Evolutionary conservation across 2,113 vertebrate genomes (phyloP).

Genomic region (Ciconia stormi): DNA sequence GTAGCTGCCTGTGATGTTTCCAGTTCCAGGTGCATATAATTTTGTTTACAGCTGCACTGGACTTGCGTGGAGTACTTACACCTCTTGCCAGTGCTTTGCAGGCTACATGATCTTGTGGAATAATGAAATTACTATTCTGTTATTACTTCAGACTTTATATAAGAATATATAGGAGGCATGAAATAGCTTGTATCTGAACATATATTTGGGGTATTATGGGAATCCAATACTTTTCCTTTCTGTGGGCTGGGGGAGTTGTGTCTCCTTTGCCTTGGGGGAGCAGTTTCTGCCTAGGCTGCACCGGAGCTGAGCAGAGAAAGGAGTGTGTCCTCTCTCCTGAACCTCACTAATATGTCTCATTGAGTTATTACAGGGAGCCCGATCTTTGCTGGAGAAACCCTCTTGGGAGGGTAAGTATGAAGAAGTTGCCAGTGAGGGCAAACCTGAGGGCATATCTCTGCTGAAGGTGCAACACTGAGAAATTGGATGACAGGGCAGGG

Average conservation of each 20-base stretch:
- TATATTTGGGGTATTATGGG: not conserved
- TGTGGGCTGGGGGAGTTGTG: not conserved
- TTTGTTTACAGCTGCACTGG: not conserved
- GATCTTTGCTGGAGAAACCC: not conserved
- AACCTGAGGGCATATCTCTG: not conserved
- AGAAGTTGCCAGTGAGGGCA: not conserved
- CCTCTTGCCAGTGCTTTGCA: not conserved
- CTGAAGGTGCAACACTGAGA: not conserved
- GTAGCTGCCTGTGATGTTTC: not conserved
- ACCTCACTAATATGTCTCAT: fast-evolving
- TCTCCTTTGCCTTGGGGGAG: not conserved
- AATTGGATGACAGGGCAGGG: not conserved
- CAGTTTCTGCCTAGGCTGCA: not conserved
- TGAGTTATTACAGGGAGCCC: not conserved
- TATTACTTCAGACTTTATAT: not conserved
- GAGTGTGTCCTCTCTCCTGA: not conserved
- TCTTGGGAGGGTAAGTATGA: not conserved
- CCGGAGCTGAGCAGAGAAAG: not conserved
- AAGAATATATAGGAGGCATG: not conserved
- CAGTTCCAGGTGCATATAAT: not conserved
- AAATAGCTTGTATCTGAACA: not conserved
- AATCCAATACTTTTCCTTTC: not conserved
- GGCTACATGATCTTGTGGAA: not conserved
- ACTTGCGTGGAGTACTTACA: not conserved
- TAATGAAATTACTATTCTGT: not conserved